These are phyloP conservation scores for Drosophila mayaguana DNA, from an alignment of 2,888 invertebrate genomes.

Conservation along the genomic window DNA sequence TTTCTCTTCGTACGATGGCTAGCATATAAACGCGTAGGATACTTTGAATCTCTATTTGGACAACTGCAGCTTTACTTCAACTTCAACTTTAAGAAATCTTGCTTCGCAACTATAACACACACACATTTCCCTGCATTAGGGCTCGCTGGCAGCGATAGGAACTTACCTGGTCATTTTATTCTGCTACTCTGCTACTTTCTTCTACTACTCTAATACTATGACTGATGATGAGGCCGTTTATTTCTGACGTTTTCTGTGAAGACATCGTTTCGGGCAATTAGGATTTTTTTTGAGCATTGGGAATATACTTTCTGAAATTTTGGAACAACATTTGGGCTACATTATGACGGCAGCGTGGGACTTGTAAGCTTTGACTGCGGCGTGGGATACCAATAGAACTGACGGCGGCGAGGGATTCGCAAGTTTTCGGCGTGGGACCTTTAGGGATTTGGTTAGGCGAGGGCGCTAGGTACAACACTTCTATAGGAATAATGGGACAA, in stretches of 20 bases:
- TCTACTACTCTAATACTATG: constrained; percentile 24
- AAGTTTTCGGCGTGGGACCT: constrained; percentile 63
- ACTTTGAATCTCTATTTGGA: constrained; percentile 32
- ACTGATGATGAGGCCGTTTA: constrained; percentile 26
- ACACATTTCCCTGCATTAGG: constrained; percentile 46
- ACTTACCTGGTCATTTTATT: constrained; percentile 31
- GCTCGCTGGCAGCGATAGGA: constrained; percentile 45
- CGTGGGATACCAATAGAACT: constrained; percentile 59
- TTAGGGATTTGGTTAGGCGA: constrained; percentile 72
- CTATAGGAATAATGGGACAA: not conserved
- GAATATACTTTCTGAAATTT: constrained; percentile 19
- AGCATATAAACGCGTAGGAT: constrained; percentile 32
- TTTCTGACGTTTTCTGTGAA: constrained; percentile 37
- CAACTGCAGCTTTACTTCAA: constrained; percentile 12
- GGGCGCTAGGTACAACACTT: constrained; percentile 64
- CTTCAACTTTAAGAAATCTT: constrained; percentile 5
- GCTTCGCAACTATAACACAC: constrained; percentile 30
- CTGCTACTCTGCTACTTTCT: constrained; percentile 17
- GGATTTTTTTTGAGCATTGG: constrained; percentile 28
- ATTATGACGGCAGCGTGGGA: constrained; percentile 41
- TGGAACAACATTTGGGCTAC: constrained; percentile 21
- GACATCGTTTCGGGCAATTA: constrained; percentile 30
- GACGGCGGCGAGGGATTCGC: constrained; percentile 59
- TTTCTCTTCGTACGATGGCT: constrained; percentile 45
- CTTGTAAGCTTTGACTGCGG: constrained; percentile 44